phyloP scores from a whole-genome alignment of 1,140 invertebrate genomes.

The Diachasma alloeum region DNA sequence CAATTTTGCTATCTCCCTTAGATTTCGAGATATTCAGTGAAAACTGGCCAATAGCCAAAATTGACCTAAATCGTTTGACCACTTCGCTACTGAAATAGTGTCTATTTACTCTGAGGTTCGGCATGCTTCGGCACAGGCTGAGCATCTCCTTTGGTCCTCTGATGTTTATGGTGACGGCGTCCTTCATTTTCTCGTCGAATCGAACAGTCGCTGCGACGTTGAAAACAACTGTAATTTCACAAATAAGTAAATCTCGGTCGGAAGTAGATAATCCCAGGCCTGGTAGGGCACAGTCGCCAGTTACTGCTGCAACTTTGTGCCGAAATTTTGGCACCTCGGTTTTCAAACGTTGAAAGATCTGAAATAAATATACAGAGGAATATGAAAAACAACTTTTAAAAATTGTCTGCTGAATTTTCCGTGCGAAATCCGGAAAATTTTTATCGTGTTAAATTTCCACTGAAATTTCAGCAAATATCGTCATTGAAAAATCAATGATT shows the following conservation, averaged over 20 bases:
- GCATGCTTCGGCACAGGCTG: conserved; percentile 68
- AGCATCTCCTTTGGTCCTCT: conserved; percentile 69
- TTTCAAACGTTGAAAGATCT: conserved; percentile 56
- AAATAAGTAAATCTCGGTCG: conserved; percentile 68
- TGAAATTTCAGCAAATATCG: too few species aligned
- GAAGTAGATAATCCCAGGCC: conserved; percentile 69
- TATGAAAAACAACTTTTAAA: background rate
- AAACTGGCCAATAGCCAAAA: too few species aligned
- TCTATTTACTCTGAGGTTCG: conserved; percentile 68
- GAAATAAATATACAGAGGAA: too few species aligned
- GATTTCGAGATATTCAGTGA: too few species aligned
- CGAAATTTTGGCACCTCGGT: conserved; percentile 56
- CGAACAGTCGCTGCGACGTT: conserved; percentile 88
- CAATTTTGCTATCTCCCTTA: too few species aligned
- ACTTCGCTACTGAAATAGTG: background rate
- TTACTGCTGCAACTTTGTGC: conserved; percentile 69
- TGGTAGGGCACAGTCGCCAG: conserved; percentile 71
- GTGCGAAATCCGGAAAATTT: too few species aligned
- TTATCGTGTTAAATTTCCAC: too few species aligned
- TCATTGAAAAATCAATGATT: too few species aligned
- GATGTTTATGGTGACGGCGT: conserved; percentile 71
- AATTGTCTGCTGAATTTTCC: too few species aligned
- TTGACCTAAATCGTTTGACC: too few species aligned
- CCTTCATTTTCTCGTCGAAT: conserved; percentile 83
- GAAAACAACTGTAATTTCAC: conserved; percentile 79